A percentile compares a stretch with the other conserved stretches of the same genome.
phyloP scores from a whole-genome alignment of 2,888 invertebrate species.

The Lasioglossum zephyrum region DNA sequence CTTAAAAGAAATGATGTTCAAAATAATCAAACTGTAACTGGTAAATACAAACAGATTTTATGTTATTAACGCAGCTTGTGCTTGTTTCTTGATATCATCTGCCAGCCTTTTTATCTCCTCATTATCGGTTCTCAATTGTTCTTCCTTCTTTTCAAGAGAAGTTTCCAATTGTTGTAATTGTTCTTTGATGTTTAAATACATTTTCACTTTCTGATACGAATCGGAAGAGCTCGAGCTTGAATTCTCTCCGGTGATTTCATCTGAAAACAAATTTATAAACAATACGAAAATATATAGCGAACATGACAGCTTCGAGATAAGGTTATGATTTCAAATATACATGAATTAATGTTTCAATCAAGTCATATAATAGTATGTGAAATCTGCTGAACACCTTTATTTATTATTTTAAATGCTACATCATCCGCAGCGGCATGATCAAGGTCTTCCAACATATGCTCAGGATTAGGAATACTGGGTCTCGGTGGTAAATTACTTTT shows the following conservation, averaged over 20 bases:
- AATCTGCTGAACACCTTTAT: conserved; percentile 62
- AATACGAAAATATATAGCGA: background rate
- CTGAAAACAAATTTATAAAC: conserved; percentile 76
- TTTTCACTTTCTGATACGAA: conserved; percentile 79
- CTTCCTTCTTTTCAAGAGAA: conserved; percentile 74
- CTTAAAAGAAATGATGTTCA: conserved; percentile 11
- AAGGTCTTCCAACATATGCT: conserved; percentile 80
- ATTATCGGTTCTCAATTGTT: conserved; percentile 76
- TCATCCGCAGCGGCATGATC: conserved; percentile 74
- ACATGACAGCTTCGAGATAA: conserved; percentile 20
- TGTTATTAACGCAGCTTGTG: conserved; percentile 79
- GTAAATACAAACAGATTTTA: conserved; percentile 20
- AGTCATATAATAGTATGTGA: conserved; percentile 16
- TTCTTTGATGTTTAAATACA: conserved; percentile 79
- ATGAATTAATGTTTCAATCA: conserved; percentile 30
- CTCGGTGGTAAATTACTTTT: conserved; percentile 78
- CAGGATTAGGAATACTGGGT: conserved; percentile 76
- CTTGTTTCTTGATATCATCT: conserved; percentile 82
- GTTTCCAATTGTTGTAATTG: conserved; percentile 78
- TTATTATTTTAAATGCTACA: conserved; percentile 75
- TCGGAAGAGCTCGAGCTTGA: conserved; percentile 68
- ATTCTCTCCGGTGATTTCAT: conserved; percentile 80
- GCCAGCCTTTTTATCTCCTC: conserved; percentile 80
- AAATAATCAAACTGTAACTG: conserved; percentile 4
- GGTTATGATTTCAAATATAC: conserved; percentile 43